Percentiles rank a stretch among this genome's conserved stretches.
Conservation (phyloP, 2,113 vertebrate species). For the Gobius niger region DNA sequence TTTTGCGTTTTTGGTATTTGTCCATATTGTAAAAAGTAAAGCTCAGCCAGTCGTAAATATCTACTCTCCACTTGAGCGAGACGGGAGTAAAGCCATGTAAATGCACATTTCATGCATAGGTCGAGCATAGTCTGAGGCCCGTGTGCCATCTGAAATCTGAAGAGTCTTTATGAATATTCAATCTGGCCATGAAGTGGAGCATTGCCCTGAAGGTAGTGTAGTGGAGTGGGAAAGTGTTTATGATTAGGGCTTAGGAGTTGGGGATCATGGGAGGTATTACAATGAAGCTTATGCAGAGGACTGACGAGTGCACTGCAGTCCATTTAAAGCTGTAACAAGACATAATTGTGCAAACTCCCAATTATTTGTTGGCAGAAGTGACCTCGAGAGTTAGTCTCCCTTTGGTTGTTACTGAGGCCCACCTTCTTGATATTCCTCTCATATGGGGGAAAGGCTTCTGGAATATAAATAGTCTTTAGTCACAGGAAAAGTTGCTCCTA, state of each 20-base stretch:
- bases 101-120: conserved; percentile 64
- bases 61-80: conserved; percentile 30
- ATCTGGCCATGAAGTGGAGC: conserved; percentile 51
- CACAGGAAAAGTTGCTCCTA: conserved; percentile 23
- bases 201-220: conserved; percentile 52
- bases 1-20: conserved; percentile 42
- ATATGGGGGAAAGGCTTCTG: conserved; percentile 31
- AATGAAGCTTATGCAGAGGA: conserved; percentile 16
- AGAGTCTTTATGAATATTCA: conserved; percentile 70
- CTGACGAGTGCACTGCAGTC: background rate
- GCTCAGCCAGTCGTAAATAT: conserved; percentile 41
- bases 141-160: conserved; percentile 49
- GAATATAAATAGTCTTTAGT: conserved; percentile 43
- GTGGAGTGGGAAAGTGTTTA: conserved; percentile 48
- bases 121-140: conserved; percentile 39
- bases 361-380: background rate
- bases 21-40: conserved; percentile 46
- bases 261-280: conserved; percentile 36
- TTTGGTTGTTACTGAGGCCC: conserved; percentile 12
- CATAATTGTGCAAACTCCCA: background rate
- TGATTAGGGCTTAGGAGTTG: conserved; percentile 45
- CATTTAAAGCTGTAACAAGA: background rate
- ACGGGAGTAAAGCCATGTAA: conserved; percentile 53
- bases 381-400: background rate
- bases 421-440: conserved; percentile 57